phyloP scores from a whole-genome alignment of 2,888 invertebrate genomes.

The Lasius platythorax region DNA sequence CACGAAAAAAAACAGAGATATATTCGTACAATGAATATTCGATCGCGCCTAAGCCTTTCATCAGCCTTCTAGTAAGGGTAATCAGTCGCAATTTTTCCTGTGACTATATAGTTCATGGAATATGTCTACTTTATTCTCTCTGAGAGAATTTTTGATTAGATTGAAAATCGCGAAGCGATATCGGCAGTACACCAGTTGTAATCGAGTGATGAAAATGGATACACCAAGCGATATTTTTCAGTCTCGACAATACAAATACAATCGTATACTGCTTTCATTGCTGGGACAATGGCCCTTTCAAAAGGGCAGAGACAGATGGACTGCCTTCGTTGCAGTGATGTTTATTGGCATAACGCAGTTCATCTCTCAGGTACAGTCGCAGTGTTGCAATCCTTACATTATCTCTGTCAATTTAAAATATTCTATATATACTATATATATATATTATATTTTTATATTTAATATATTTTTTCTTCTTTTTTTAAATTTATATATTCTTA shows the following conservation, averaged over 20 bases:
- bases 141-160: slow-evolving; percentile 47
- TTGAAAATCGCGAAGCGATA: background rate
- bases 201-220: slow-evolving; percentile 25
- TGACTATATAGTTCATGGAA: background rate
- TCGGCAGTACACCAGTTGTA: background rate
- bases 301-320: background rate
- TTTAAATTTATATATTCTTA: background rate
- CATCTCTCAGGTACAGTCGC: slow-evolving; percentile 3
- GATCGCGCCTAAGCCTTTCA: slow-evolving; percentile 13
- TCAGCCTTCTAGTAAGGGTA: background rate
- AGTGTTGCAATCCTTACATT: background rate
- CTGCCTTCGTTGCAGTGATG: background rate
- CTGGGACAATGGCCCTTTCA: slow-evolving; percentile 41
- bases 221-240: slow-evolving; percentile 32
- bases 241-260: slow-evolving; percentile 6
- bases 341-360: slow-evolving; percentile 13
- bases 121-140: background rate
- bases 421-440: background rate
- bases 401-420: background rate
- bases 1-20: background rate
- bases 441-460: too few relatives aligned
- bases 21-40: background rate
- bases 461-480: background rate
- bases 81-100: slow-evolving; percentile 16
- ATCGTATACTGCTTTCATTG: slow-evolving; percentile 18